Evolutionary conservation across 2,888 invertebrate species (phyloP).

Genomic region (Synergus gifuensis): DNA sequence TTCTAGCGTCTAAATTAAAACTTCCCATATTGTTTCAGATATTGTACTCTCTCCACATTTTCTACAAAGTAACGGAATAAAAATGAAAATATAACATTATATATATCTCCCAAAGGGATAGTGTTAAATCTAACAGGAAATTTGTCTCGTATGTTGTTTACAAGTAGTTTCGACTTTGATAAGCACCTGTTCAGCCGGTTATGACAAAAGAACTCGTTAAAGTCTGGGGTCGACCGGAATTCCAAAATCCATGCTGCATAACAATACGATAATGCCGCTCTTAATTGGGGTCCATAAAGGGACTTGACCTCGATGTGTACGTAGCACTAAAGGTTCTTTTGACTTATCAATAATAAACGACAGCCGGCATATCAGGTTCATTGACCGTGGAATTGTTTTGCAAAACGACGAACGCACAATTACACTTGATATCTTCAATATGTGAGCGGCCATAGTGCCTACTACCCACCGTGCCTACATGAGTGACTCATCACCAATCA

Average conservation of each 20-base stretch:
- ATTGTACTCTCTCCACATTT: too few species aligned
- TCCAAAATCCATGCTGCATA: neutral
- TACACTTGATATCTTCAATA: constrained; percentile 19
- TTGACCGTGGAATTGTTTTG: constrained; percentile 54
- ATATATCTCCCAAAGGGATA: neutral
- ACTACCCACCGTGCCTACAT: neutral
- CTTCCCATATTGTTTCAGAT: too few species aligned
- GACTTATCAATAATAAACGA: constrained; percentile 7
- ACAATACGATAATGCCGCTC: neutral
- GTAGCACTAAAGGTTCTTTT: constrained; percentile 41
- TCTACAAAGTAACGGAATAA: neutral
- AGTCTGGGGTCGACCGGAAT: neutral
- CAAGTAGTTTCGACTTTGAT: neutral
- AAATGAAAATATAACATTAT: neutral
- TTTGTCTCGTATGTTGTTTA: neutral
- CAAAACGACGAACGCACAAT: constrained; percentile 47
- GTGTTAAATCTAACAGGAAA: neutral
- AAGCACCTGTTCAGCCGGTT: constrained; percentile 19
- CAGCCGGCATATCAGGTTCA: constrained; percentile 43
- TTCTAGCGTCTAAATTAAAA: too few species aligned
- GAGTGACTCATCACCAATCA: constrained; percentile 21
- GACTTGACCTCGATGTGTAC: neutral
- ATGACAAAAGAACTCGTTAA: constrained; percentile 18
- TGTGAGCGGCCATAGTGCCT: neutral
- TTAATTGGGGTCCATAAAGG: constrained; percentile 28